Percentiles rank a stretch among this genome's conserved stretches.
These are phyloP conservation scores for Poecilia picta DNA, from an alignment of 2,797 vertebrate genomes.

Conservation along the genomic window DNA sequence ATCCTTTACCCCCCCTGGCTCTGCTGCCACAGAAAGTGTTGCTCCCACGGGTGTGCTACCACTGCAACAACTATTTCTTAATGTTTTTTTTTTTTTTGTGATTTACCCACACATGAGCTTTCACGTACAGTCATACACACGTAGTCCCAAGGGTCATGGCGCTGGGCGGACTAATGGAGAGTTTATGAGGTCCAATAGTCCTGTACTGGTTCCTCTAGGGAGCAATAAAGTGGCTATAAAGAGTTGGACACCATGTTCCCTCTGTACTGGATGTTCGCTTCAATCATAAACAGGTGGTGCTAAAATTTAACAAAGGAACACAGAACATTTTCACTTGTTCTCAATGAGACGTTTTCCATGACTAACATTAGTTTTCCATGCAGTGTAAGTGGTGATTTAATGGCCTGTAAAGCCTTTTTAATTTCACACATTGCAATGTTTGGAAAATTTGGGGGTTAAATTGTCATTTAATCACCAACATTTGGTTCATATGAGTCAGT, in stretches of 20 bases:
- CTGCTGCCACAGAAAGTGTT: slow-evolving; percentile 20
- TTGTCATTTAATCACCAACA: not conserved
- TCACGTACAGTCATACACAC: slow-evolving; percentile 6
- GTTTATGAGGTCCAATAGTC: slow-evolving; percentile 61
- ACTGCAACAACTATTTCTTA: slow-evolving; percentile 15
- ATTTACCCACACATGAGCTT: slow-evolving; percentile 5
- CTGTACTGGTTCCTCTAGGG: slow-evolving; percentile 49
- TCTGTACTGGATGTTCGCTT: slow-evolving; percentile 5
- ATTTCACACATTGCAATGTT: not conserved
- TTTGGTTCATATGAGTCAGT: not conserved
- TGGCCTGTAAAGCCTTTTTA: not conserved
- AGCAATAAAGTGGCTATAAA: slow-evolving; percentile 58
- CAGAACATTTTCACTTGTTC: slow-evolving; percentile 9
- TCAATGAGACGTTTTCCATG: not conserved
- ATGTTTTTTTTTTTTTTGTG: not conserved
- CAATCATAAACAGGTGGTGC: slow-evolving; percentile 60
- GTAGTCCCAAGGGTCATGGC: slow-evolving; percentile 35
- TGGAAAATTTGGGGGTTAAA: not conserved
- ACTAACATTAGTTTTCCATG: not conserved
- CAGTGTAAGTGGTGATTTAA: not conserved
- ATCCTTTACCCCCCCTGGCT: slow-evolving; percentile 14
- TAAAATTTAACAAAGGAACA: not conserved
- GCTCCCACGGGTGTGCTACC: slow-evolving; percentile 28
- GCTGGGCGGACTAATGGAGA: slow-evolving; percentile 45
- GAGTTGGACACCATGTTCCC: slow-evolving; percentile 43